Evolutionary conservation across 2,888 invertebrate genomes (phyloP).

Genomic region (Eugnorisma glareosa): DNA sequence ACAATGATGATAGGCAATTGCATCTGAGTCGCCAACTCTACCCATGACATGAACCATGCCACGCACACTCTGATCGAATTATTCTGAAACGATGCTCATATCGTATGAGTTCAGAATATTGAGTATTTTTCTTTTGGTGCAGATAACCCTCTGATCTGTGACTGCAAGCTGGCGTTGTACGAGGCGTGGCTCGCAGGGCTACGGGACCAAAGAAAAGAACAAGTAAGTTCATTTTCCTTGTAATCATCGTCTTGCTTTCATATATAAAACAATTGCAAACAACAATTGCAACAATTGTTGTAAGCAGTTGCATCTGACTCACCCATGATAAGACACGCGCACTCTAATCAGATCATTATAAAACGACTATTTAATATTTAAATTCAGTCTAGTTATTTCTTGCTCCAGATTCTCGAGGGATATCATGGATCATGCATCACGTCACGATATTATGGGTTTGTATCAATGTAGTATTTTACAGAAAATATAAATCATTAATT

Average conservation of each 20-base stretch:
- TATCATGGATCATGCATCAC: conserved; percentile 95
- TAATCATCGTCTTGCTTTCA: no score
- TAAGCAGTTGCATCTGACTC: no score
- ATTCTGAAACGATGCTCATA: neutral
- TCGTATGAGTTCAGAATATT: neutral
- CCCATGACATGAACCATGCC: neutral
- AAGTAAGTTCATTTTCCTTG: no score
- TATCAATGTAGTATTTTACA: conserved; percentile 18
- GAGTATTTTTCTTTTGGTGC: conserved; percentile 61
- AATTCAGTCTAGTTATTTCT: neutral
- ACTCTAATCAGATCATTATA: no score
- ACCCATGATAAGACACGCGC: no score
- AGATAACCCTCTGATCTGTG: conserved; percentile 97
- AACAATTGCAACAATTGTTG: no score
- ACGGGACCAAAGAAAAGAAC: no score
- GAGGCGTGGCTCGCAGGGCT: conserved; percentile 94
- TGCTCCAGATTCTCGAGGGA: conserved; percentile 17
- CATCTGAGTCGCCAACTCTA: neutral
- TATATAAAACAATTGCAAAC: no score
- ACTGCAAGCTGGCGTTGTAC: conserved; percentile 97
- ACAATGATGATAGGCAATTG: no score
- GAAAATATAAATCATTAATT: no score
- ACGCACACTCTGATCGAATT: neutral
- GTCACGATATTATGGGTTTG: conserved; percentile 98
- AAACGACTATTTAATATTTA: conserved; percentile 12